Evolutionary conservation across 2,797 vertebrate species (phyloP), one percentile per base, ranked within the genome.

Genomic region (Alectoris magna): DNA sequence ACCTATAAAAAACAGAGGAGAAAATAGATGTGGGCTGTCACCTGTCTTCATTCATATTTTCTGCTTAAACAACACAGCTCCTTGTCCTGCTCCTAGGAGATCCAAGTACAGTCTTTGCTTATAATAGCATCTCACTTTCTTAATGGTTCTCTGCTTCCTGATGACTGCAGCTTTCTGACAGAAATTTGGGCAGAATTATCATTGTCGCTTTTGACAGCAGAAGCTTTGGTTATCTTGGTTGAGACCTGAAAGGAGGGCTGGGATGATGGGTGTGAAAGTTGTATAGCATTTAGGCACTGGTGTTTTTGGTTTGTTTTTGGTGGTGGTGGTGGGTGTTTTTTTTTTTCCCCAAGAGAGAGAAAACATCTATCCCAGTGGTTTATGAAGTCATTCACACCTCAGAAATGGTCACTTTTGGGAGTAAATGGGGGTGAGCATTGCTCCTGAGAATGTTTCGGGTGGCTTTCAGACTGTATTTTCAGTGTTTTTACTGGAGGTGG

Each of bases 251-350:
- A 60, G 59, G 36, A 92, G 66, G 49, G 63, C 59, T 77, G 73
- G 34, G 44, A 46, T 80, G 68, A 87, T 71, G 62, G 82, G 62
- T 51, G 69, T 77, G 93, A 83, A 84, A 84, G 75, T 38, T 2
- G 0, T 7, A 4, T n/a, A 22, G 68, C 23, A 38, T 93, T 84
- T 68, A 78, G 55, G 38, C 21, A 29, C 26, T 10, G 15, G 15
- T 29, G 27, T 29, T 29, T 53, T 49, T 24, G 48, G 19, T 49
- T 49, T 34, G 34, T 34, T 34, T 34, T 34, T 34, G 34, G 34
- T 34, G 34, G 34, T 34, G 34, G 34, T 34, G 34, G 34, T 34
- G 34, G 34, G 34, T 34, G 14, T 49, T 15, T 53, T 0, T 21
- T 9, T 17, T 49, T 72, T 19, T 16, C 64, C 43, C 34, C 60